phyloP scores from a whole-genome alignment of 2,797 vertebrate genomes.

The Coendou prehensilis region DNA sequence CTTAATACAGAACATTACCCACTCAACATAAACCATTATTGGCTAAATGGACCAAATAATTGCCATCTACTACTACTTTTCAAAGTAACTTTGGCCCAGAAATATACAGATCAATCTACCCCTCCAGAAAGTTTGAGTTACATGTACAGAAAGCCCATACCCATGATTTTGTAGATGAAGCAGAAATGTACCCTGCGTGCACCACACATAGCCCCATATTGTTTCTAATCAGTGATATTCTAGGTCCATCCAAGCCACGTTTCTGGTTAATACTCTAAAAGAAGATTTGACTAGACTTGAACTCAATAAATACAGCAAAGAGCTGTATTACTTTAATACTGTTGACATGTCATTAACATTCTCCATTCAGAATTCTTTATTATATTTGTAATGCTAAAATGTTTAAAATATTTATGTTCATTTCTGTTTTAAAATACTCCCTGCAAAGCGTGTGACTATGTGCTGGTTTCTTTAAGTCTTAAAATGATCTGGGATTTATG shows the following conservation, averaged over 20 bases:
- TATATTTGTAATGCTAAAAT: neutral
- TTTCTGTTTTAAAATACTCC: neutral
- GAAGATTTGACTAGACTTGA: slow-evolving; percentile 38
- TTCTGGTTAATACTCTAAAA: slow-evolving; percentile 69
- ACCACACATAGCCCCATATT: neutral
- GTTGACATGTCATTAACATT: slow-evolving; percentile 19
- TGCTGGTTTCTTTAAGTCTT: neutral
- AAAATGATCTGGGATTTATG: neutral
- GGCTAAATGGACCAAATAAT: neutral
- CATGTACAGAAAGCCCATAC: neutral
- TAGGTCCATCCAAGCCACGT: neutral
- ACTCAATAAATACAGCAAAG: slow-evolving; percentile 41
- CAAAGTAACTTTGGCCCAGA: neutral
- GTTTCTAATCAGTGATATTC: neutral
- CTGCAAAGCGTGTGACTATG: neutral
- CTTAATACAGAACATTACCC: neutral
- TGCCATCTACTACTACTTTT: neutral
- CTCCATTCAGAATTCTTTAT: neutral
- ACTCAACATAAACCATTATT: neutral
- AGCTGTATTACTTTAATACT: slow-evolving; percentile 47
- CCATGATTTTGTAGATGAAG: neutral
- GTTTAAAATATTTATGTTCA: slow-evolving; percentile 54
- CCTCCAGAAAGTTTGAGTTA: slow-evolving; percentile 23
- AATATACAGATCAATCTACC: neutral
- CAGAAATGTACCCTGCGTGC: neutral